Conservation (phyloP, 2,113 vertebrate genomes). For the Forbesichthys agassizii region DNA sequence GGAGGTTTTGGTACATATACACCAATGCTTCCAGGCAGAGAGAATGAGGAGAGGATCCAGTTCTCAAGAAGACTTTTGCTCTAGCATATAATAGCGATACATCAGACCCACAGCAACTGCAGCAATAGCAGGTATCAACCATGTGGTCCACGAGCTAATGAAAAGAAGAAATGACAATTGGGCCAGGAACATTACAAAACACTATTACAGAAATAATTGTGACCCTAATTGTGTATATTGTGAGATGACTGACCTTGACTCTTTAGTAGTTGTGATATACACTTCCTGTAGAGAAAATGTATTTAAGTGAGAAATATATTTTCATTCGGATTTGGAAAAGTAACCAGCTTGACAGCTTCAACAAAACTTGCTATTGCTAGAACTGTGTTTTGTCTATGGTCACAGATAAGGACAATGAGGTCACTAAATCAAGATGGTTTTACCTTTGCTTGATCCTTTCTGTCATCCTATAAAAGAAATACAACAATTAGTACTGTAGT, state of each 20-base stretch:
- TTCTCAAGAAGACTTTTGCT: conserved; percentile 81
- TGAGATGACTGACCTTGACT: conserved; percentile 71
- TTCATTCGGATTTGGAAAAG: background rate
- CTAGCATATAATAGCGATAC: conserved; percentile 86
- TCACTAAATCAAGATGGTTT: conserved; percentile 18
- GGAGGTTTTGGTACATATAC: conserved; percentile 60
- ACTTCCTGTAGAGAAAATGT: conserved; percentile 60
- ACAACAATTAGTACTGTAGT: background rate
- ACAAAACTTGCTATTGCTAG: background rate
- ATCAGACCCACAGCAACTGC: conserved; percentile 81
- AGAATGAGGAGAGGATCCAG: conserved; percentile 25
- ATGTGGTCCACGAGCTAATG: conserved; percentile 83
- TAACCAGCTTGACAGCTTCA: background rate
- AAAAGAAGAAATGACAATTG: background rate
- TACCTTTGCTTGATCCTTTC: conserved; percentile 81
- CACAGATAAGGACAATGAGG: background rate
- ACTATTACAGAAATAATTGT: background rate
- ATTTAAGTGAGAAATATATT: background rate
- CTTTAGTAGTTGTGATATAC: conserved; percentile 61
- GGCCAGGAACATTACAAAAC: background rate
- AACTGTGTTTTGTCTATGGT: background rate
- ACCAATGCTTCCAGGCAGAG: conserved; percentile 69
- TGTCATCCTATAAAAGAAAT: conserved; percentile 79
- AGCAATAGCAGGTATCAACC: conserved; percentile 85
- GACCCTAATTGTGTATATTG: background rate